Percentiles rank a stretch among this genome's conserved stretches.
These are phyloP conservation scores for Leptinotarsa texana DNA, from an alignment of 1,140 invertebrate species.

Conservation along the genomic window DNA sequence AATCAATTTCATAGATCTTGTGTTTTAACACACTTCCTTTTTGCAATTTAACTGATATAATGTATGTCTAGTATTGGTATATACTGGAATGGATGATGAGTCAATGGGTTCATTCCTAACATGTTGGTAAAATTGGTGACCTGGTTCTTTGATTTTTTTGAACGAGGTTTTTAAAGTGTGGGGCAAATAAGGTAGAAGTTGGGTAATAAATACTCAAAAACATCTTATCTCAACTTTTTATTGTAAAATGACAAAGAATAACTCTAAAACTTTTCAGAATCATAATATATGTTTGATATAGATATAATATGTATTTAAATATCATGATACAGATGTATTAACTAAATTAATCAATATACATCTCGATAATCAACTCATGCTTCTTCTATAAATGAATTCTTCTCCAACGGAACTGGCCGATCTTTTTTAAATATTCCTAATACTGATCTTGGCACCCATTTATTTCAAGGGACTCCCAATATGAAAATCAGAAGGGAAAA, in stretches of 20 bases:
- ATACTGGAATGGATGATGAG: too few species aligned
- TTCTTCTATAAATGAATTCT: conserved; percentile 37
- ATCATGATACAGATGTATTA: conserved; percentile 52
- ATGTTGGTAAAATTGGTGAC: too few species aligned
- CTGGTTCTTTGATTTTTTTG: too few species aligned
- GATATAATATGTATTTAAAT: conserved; percentile 53
- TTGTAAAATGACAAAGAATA: conserved; percentile 58
- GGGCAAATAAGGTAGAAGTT: too few species aligned
- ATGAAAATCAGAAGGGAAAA: conserved; percentile 1
- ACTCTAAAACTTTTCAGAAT: conserved; percentile 55
- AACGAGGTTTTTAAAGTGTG: too few species aligned
- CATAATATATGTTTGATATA: conserved; percentile 54
- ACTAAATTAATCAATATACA: conserved; percentile 44
- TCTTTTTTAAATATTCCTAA: conserved; percentile 44
- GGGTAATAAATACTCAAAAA: background rate
- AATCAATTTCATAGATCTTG: too few species aligned
- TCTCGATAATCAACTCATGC: conserved; percentile 40
- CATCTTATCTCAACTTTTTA: conserved; percentile 48
- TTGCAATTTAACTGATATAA: too few species aligned
- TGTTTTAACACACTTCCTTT: too few species aligned
- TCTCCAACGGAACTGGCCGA: conserved; percentile 52
- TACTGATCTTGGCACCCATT: conserved; percentile 54
- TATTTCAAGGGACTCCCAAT: conserved; percentile 20
- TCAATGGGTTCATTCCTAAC: too few species aligned
- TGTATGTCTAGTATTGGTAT: too few species aligned